These are phyloP conservation scores for Rhinella marina DNA, from an alignment of 2,797 vertebrate species.

Conservation along the genomic window DNA sequence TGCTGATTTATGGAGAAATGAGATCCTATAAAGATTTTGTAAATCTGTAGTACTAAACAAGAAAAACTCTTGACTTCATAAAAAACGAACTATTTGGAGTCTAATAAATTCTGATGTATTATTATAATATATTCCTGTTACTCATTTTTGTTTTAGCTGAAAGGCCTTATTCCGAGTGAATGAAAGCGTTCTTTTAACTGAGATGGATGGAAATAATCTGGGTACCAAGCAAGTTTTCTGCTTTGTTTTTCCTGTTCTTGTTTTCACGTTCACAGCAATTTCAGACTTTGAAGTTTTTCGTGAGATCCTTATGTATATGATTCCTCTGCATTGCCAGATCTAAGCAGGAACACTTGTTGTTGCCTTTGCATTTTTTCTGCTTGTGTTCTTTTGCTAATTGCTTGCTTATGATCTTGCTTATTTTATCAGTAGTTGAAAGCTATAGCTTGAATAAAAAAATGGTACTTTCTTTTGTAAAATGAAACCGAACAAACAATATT, in stretches of 20 bases:
- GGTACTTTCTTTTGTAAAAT: neutral
- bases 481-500: neutral
- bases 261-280: neutral
- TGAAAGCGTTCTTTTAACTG: slow-evolving; percentile 1
- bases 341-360: neutral
- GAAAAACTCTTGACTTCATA: slow-evolving; percentile 15
- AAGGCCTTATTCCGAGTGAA: neutral
- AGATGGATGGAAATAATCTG: neutral
- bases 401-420: neutral
- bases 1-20: slow-evolving; percentile 31
- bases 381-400: neutral
- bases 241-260: slow-evolving; percentile 22
- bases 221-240: slow-evolving; percentile 13
- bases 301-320: slow-evolving; percentile 5
- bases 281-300: slow-evolving; percentile 26
- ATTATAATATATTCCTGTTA: neutral
- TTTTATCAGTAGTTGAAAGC: neutral
- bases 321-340: neutral
- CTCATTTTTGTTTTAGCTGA: slow-evolving; percentile 6
- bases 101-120: neutral
- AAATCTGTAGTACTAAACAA: neutral
- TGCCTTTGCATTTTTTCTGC: neutral
- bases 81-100: neutral
- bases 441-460: neutral
- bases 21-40: neutral